Evolutionary conservation across 2,113 vertebrate species (phyloP).

Genomic region (Anguilla rostrata): DNA sequence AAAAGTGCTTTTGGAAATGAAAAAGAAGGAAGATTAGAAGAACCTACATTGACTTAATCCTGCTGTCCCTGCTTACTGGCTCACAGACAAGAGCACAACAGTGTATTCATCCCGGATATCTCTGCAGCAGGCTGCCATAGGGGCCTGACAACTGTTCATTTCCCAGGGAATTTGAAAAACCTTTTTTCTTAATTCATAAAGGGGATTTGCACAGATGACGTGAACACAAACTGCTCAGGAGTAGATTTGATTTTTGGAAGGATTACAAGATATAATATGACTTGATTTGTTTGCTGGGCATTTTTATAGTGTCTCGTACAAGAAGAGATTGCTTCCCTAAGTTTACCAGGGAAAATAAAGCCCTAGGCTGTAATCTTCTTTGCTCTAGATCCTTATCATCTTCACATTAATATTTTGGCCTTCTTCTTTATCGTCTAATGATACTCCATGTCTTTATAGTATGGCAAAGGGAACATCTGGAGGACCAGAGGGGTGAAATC

Average conservation of each 20-base stretch:
- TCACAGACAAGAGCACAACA: conserved; percentile 17
- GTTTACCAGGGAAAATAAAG: conserved; percentile 23
- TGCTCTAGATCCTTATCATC: conserved; percentile 47
- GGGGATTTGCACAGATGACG: conserved; percentile 57
- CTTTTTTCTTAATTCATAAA: conserved; percentile 64
- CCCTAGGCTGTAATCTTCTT: conserved; percentile 55
- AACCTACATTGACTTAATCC: conserved; percentile 57
- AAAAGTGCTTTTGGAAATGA: conserved; percentile 42
- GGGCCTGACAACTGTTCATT: conserved; percentile 45
- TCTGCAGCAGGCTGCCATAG: neutral
- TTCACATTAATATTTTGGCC: conserved; percentile 51
- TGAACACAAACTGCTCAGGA: conserved; percentile 49
- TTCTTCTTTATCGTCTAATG: conserved; percentile 51
- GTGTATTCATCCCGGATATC: neutral
- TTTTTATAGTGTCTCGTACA: conserved; percentile 44
- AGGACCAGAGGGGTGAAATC: conserved; percentile 25
- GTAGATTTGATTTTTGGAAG: conserved; percentile 49
- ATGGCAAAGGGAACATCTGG: conserved; percentile 34
- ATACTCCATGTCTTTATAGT: conserved; percentile 35
- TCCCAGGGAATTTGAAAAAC: conserved; percentile 66
- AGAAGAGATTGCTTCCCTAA: conserved; percentile 44
- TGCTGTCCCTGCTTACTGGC: conserved; percentile 65
- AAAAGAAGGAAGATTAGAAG: conserved; percentile 64
- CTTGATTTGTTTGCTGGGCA: conserved; percentile 43
- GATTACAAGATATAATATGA: conserved; percentile 67